Conservation (phyloP, 2,888 invertebrate species). For the Amorpha juglandis region DNA sequence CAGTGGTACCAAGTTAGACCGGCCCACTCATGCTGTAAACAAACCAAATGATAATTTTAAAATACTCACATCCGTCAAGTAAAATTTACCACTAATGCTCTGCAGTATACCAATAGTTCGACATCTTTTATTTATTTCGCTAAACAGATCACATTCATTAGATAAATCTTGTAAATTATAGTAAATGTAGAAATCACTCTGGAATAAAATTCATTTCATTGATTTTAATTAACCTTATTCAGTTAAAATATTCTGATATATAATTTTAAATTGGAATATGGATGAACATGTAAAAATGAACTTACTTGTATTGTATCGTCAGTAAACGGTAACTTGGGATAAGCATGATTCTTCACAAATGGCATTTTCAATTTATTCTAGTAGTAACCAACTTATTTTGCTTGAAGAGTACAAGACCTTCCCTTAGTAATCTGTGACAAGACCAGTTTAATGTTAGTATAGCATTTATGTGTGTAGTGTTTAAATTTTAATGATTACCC, state of each 20-base stretch:
- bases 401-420: too few relatives aligned
- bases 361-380: slow-evolving; percentile 38
- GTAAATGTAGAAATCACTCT: slow-evolving; percentile 64
- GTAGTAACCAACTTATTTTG: too few relatives aligned
- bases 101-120: slow-evolving; percentile 66
- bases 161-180: slow-evolving; percentile 49
- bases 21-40: too few relatives aligned
- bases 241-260: too few relatives aligned
- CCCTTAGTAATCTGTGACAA: too few relatives aligned
- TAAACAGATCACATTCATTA: slow-evolving; percentile 42
- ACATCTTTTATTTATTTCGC: slow-evolving; percentile 51
- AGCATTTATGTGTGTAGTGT: too few relatives aligned
- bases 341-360: slow-evolving; percentile 44
- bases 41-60: not conserved
- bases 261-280: too few relatives aligned
- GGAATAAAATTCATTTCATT: slow-evolving; percentile 35
- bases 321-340: slow-evolving; percentile 53
- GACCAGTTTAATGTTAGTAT: too few relatives aligned
- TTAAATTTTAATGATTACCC: too few relatives aligned
- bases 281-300: not conserved
- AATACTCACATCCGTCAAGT: slow-evolving; percentile 61
- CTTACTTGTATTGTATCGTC: slow-evolving; percentile 54
- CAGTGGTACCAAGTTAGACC: too few relatives aligned
- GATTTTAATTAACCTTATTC: not conserved
- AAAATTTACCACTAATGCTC: slow-evolving; percentile 61